Evolutionary conservation across 2,888 invertebrate genomes (phyloP).

Genomic region (Ormyrus pomaceus): DNA sequence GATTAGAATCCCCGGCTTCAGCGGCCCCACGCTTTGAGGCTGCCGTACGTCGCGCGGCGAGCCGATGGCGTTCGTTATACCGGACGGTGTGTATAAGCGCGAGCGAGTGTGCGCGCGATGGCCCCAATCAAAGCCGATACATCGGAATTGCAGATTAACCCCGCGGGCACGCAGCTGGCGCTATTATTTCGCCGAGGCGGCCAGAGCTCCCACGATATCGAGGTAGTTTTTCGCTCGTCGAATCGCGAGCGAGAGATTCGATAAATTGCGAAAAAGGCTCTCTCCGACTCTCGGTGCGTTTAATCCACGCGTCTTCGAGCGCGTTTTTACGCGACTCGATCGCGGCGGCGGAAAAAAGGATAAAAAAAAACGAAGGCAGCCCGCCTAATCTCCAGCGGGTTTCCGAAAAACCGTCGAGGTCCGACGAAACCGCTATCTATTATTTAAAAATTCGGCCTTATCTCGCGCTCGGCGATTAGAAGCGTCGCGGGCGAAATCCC

Average conservation of each 20-base stretch:
- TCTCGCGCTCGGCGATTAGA: constrained; percentile 4
- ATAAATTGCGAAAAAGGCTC: neutral
- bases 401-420: constrained; percentile 11
- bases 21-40: too few species aligned
- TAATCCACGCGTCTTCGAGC: neutral
- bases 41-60: neutral
- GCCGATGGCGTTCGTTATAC: constrained; percentile 19
- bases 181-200: neutral
- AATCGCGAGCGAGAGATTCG: neutral
- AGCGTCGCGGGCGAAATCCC: too few species aligned
- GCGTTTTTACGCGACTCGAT: neutral
- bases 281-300: neutral
- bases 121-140: constrained; percentile 1
- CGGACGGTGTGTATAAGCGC: constrained; percentile 3
- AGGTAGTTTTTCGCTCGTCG: neutral
- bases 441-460: constrained; percentile 33
- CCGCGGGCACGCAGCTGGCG: neutral
- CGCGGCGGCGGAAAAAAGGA: too few species aligned
- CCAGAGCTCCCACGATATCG: neutral
- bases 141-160: constrained; percentile 42
- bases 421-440: constrained; percentile 4
- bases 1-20: constrained; percentile 52
- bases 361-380: too few species aligned
- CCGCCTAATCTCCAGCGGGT: constrained; percentile 8
- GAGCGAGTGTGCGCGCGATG: neutral